Conservation (phyloP, 2,113 vertebrate species). For the Stegastes partitus region DNA sequence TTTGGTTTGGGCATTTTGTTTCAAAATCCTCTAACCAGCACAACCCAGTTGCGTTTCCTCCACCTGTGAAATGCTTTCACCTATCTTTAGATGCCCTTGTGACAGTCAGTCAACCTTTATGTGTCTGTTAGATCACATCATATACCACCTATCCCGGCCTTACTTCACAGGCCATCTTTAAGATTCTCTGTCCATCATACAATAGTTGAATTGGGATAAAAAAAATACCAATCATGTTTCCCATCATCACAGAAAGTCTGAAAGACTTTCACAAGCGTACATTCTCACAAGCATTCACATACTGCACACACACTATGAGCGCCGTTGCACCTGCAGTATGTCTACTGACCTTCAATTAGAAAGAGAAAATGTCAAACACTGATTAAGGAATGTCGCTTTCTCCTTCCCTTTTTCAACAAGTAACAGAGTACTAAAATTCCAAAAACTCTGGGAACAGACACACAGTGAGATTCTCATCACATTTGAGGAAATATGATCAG, state of each 20-base stretch:
- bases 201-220: not conserved
- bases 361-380: conserved; percentile 56
- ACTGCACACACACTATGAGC: conserved; percentile 7
- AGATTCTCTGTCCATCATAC: not conserved
- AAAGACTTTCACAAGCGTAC: not conserved
- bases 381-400: conserved; percentile 57
- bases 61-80: not conserved
- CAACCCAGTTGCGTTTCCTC: not conserved
- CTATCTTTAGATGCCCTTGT: not conserved
- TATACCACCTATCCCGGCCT: not conserved
- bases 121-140: not conserved
- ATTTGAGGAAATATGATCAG: conserved; percentile 79
- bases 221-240: not conserved
- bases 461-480: conserved; percentile 75
- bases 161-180: not conserved
- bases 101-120: not conserved
- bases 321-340: conserved; percentile 34
- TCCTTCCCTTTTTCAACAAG: conserved; percentile 41
- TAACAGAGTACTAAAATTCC: conserved; percentile 69
- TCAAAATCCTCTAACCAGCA: no score
- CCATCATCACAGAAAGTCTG: not conserved
- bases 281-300: not conserved
- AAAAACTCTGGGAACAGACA: conserved; percentile 79
- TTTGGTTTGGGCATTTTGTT: no score
- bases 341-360: conserved; percentile 55